These are phyloP conservation scores for Venusia cambrica DNA, from an alignment of 2,888 invertebrate genomes.

Conservation along the genomic window DNA sequence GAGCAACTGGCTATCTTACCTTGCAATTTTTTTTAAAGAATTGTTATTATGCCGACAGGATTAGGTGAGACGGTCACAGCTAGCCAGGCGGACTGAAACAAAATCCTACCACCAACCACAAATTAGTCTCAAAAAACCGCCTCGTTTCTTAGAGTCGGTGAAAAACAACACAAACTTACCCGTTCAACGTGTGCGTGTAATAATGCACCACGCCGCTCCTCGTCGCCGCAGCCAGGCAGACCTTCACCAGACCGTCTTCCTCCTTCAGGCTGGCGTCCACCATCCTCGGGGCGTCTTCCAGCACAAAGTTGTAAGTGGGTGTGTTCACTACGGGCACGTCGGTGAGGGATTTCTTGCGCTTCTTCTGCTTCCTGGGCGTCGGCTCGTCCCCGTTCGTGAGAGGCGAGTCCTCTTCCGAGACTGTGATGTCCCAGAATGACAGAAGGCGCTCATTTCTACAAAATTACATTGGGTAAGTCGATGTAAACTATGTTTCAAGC, in stretches of 20 bases:
- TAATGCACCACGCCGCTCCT: conserved; percentile 89
- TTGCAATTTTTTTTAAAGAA: no score
- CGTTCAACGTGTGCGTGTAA: conserved; percentile 89
- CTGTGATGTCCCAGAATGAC: conserved; percentile 70
- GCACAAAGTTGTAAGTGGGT: conserved; percentile 80
- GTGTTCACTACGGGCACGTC: conserved; percentile 33
- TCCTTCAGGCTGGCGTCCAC: conserved; percentile 69
- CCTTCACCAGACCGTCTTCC: conserved; percentile 74
- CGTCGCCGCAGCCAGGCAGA: conserved; percentile 81
- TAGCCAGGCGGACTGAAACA: no score
- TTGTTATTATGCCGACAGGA: no score
- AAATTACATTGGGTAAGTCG: no score
- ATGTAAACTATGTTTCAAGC: no score
- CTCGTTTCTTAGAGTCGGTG: no score
- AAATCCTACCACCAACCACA: no score
- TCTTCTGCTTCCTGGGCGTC: conserved; percentile 55
- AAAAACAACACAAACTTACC: conserved; percentile 76
- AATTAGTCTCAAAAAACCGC: no score
- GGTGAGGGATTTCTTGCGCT: conserved; percentile 52
- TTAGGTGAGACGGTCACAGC: no score
- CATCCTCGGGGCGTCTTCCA: conserved; percentile 84
- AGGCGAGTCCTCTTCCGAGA: conserved; percentile 49
- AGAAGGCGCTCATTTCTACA: conserved; percentile 72
- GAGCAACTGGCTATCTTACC: no score
- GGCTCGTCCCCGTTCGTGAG: conserved; percentile 54